phyloP scores from a whole-genome alignment of 2,113 vertebrate genomes.

The Ellobius talpinus region DNA sequence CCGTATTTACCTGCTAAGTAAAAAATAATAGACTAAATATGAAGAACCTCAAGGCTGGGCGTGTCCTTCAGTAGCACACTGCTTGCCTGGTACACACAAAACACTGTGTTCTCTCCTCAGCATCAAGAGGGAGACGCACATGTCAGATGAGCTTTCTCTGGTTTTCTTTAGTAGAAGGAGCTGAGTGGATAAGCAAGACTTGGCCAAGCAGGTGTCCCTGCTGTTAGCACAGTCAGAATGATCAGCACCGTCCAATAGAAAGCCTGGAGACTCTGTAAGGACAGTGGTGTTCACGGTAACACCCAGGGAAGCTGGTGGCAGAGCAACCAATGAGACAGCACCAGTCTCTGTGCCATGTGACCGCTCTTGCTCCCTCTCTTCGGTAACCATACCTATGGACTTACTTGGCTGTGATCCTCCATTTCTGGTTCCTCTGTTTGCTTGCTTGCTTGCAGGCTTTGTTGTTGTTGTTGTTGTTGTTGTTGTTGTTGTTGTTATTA shows the following conservation, averaged over 20 bases:
- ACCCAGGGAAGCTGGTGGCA: neutral
- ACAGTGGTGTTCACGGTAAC: neutral
- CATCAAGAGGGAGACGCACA: neutral
- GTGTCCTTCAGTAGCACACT: neutral
- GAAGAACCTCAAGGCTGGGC: neutral
- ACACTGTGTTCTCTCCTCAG: neutral
- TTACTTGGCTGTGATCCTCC: neutral
- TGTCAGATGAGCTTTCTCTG: neutral
- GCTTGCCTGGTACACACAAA: neutral
- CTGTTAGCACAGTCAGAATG: neutral
- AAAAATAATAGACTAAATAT: neutral
- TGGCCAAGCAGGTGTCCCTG: neutral
- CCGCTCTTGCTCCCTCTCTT: neutral
- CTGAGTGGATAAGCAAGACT: neutral
- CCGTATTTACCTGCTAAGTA: neutral
- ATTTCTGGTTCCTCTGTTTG: neutral
- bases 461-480: neutral
- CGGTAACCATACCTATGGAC: neutral
- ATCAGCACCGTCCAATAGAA: neutral
- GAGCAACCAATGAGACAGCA: neutral
- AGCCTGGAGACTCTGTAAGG: neutral
- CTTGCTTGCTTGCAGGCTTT: neutral
- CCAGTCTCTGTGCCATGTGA: neutral
- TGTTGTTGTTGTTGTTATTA: neutral
- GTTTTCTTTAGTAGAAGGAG: neutral